Conservation (phyloP, 2,113 vertebrate genomes). For the Apus apus region DNA sequence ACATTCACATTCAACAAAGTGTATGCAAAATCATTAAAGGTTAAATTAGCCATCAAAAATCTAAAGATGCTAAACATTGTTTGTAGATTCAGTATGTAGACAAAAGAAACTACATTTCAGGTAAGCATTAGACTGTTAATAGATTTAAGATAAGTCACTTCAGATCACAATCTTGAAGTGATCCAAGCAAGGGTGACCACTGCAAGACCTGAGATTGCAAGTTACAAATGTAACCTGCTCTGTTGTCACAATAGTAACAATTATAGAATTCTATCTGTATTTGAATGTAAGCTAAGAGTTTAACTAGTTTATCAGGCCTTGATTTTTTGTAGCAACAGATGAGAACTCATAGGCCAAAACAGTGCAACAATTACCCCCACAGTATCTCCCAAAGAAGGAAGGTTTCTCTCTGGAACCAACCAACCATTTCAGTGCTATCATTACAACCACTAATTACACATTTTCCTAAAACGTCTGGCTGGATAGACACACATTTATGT, state of each 20-base stretch:
- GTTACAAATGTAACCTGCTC: neutral
- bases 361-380: neutral
- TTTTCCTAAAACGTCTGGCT: neutral
- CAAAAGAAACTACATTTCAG: neutral
- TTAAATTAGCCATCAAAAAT: neutral
- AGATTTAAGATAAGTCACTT: neutral
- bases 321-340: neutral
- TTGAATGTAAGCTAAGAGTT: neutral
- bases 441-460: accelerated
- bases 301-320: neutral
- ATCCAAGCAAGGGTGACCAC: neutral
- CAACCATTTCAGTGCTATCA: neutral
- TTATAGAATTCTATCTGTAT: neutral
- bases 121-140: neutral
- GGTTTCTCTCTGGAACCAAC: neutral
- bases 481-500: neutral
- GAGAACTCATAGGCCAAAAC: neutral
- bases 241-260: neutral
- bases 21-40: neutral
- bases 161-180: neutral
- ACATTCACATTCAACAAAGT: neutral
- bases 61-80: neutral
- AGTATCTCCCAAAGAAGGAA: neutral
- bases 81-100: neutral
- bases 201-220: neutral